These are phyloP conservation scores for Mareca penelope DNA, from an alignment of 2,797 vertebrate genomes.

Conservation along the genomic window DNA sequence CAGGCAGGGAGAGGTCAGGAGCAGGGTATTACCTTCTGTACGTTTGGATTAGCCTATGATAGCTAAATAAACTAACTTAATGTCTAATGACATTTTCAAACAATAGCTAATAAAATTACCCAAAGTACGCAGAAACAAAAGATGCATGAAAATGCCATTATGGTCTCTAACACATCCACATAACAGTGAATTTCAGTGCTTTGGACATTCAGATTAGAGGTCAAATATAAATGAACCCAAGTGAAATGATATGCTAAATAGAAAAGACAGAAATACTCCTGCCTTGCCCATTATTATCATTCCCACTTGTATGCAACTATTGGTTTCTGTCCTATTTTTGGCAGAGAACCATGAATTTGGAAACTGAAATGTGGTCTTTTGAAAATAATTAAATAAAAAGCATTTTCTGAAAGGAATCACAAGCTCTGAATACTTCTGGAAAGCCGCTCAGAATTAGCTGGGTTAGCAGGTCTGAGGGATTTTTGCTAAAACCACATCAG, in stretches of 20 bases:
- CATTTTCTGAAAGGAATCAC: not conserved
- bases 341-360: not conserved
- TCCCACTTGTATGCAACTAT: not conserved
- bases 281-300: not conserved
- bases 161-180: not conserved
- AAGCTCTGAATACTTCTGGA: not conserved
- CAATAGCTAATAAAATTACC: slow-evolving; percentile 26
- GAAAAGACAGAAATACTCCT: not conserved
- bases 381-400: not conserved
- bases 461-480: not conserved
- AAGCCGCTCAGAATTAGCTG: not conserved
- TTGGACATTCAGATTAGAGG: not conserved
- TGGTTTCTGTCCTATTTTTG: not conserved
- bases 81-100: slow-evolving; percentile 52
- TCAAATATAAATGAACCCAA: not conserved
- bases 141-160: not conserved
- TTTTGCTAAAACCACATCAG: not conserved
- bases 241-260: not conserved
- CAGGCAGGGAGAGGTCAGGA: slow-evolving; percentile 27
- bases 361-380: not conserved
- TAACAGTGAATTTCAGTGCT: not conserved
- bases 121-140: not conserved
- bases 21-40: not conserved
- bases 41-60: slow-evolving; percentile 40
- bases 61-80: slow-evolving; percentile 58